Percentiles rank a stretch among this genome's conserved stretches.
phyloP scores from a whole-genome alignment of 2,113 vertebrate genomes.

The Corythaixoides concolor region DNA sequence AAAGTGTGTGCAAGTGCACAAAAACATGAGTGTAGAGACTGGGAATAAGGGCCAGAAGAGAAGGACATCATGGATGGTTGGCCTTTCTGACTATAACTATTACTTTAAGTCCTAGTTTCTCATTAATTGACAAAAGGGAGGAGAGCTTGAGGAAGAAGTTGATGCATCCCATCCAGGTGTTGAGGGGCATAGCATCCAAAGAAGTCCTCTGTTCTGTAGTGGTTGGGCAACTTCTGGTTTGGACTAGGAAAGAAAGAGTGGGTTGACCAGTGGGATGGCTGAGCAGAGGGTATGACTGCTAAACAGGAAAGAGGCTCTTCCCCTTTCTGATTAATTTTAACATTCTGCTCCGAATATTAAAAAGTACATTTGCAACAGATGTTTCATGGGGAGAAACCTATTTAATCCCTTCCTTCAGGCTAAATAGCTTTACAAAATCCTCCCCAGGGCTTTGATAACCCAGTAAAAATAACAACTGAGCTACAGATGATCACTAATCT shows the following conservation, averaged over 20 bases:
- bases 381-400: constrained; percentile 58
- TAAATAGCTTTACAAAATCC: constrained; percentile 71
- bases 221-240: background rate
- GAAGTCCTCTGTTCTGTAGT: background rate
- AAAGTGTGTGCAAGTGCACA: background rate
- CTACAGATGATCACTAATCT: constrained; percentile 62
- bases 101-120: background rate
- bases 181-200: background rate
- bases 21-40: background rate
- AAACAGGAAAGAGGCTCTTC: background rate
- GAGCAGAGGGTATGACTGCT: background rate
- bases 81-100: background rate
- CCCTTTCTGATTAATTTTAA: constrained; percentile 36
- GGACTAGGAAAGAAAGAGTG: background rate
- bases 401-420: constrained; percentile 65
- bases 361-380: constrained; percentile 62
- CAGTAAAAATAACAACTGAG: constrained; percentile 64
- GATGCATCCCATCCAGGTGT: background rate
- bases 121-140: background rate
- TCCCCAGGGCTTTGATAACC: constrained; percentile 55
- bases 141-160: background rate
- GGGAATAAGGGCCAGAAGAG: background rate
- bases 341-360: constrained; percentile 21
- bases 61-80: background rate
- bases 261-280: background rate